Evolutionary conservation across 64 coral and sea anemone genomes (phyloP).

Genomic region (Pocillopora verrucosa): DNA sequence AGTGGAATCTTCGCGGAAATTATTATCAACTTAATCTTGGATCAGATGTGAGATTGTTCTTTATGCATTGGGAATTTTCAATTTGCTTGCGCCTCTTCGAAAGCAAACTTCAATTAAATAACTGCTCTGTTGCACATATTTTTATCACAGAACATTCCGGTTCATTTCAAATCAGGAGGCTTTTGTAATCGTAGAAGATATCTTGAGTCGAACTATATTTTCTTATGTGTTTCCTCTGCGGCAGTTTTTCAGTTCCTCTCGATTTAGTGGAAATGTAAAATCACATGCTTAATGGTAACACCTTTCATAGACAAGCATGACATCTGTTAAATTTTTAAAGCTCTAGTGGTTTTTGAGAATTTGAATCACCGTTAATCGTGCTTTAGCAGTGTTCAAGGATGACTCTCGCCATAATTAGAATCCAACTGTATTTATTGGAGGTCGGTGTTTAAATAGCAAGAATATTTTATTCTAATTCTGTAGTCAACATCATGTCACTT

Average conservation of each 20-base stretch:
- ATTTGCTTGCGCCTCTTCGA: background rate
- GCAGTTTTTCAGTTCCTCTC: background rate
- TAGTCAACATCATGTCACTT: background rate
- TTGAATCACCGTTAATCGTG: background rate
- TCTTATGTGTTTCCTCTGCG: background rate
- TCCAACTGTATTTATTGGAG: slow-evolving; percentile 9
- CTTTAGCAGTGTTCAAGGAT: background rate
- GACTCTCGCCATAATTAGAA: slow-evolving; percentile 10
- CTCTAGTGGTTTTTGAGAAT: background rate
- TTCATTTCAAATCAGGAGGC: background rate
- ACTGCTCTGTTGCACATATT: background rate
- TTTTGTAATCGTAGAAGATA: background rate
- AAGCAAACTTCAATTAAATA: background rate
- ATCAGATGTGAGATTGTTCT: background rate
- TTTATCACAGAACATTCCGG: background rate
- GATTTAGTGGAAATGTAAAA: background rate
- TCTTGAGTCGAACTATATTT: background rate
- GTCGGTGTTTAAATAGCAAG: slow-evolving; percentile 40
- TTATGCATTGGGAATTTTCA: background rate
- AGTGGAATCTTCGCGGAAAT: background rate
- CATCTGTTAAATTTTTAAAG: slow-evolving; percentile 5
- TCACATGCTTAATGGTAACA: background rate
- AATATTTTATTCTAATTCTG: slow-evolving; percentile 35
- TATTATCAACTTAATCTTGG: background rate
- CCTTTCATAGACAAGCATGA: background rate